phyloP scores from a whole-genome alignment of 2,888 invertebrate species.

The Diadromus collaris region DNA sequence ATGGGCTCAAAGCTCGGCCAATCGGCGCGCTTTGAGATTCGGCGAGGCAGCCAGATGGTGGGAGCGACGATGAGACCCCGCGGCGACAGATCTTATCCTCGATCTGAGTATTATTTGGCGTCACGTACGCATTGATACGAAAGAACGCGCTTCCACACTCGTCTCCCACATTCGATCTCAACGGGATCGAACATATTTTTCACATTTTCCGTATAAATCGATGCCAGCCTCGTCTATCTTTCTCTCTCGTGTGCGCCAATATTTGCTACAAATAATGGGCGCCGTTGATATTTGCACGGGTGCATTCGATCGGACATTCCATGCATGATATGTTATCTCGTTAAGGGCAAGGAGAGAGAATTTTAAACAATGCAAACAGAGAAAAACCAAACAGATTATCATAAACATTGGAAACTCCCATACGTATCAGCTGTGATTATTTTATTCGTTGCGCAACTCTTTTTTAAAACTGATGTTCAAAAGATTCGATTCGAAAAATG shows the following conservation, averaged over 20 bases:
- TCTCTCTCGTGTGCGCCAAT: constrained; percentile 1
- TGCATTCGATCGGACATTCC: background rate
- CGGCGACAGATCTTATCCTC: background rate
- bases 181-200: background rate
- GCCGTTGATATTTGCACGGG: background rate
- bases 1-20: background rate
- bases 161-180: background rate
- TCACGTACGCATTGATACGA: background rate
- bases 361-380: background rate
- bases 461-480: background rate
- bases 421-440: background rate
- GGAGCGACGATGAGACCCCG: background rate
- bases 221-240: background rate
- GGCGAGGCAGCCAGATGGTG: background rate
- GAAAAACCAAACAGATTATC: background rate
- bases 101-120: background rate
- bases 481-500: background rate
- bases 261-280: background rate
- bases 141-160: background rate
- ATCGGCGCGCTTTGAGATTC: constrained; percentile 21
- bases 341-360: background rate
- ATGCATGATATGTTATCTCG: background rate
- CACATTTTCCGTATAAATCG: background rate
- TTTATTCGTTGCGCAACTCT: background rate
- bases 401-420: background rate